These are phyloP conservation scores for Siphamia tubifer DNA, from an alignment of 2,113 vertebrate species.

Conservation along the genomic window DNA sequence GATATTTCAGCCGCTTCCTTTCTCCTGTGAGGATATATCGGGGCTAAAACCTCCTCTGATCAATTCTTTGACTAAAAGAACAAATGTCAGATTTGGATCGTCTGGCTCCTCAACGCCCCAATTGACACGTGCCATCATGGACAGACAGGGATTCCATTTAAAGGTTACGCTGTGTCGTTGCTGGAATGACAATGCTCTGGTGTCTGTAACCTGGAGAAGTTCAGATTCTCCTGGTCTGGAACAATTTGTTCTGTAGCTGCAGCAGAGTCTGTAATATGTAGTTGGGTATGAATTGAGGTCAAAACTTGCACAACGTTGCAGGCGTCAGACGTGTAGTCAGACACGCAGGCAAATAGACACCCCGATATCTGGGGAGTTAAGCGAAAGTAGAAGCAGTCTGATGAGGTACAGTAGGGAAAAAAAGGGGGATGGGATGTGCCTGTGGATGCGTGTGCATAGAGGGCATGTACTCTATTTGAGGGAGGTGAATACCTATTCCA, in stretches of 20 bases:
- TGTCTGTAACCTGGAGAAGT: constrained; percentile 19
- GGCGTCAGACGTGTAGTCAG: constrained; percentile 39
- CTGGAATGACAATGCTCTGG: constrained; percentile 65
- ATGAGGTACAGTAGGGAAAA: constrained; percentile 40
- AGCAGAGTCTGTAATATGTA: constrained; percentile 19
- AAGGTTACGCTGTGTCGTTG: constrained; percentile 61
- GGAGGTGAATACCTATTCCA: constrained; percentile 14
- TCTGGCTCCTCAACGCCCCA: constrained; percentile 40
- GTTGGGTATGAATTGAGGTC: constrained; percentile 69
- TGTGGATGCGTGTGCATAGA: neutral
- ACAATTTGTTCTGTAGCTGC: constrained; percentile 47
- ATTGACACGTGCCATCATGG: constrained; percentile 46
- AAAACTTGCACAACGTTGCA: constrained; percentile 46
- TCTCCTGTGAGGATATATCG: constrained; percentile 46
- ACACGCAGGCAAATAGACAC: constrained; percentile 50
- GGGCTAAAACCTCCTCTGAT: constrained; percentile 49
- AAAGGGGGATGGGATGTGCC: constrained; percentile 9
- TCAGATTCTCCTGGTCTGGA: constrained; percentile 34
- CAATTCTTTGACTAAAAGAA: constrained; percentile 64
- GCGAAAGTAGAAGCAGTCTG: constrained; percentile 60
- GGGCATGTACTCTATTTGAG: constrained; percentile 26
- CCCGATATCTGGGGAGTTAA: constrained; percentile 54
- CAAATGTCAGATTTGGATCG: constrained; percentile 75
- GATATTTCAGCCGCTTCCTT: constrained; percentile 33
- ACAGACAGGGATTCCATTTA: constrained; percentile 66